Evolutionary conservation across 2,797 vertebrate genomes (phyloP).

Genomic region (Hydrophis major): DNA sequence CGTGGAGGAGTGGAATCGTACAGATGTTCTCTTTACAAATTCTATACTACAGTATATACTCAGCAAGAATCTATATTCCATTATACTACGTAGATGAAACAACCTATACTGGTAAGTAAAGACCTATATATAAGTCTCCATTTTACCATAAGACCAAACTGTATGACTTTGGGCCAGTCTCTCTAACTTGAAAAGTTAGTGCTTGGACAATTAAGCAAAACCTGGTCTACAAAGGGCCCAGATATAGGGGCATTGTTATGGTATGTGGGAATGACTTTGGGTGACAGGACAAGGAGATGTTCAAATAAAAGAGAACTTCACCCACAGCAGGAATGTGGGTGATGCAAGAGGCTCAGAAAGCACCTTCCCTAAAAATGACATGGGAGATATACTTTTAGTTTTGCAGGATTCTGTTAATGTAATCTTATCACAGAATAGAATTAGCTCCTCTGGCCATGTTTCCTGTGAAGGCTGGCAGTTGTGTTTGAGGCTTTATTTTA

Average conservation of each 20-base stretch:
- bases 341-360: not conserved
- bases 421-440: not conserved
- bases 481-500: not conserved
- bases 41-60: not conserved
- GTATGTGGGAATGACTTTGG: not conserved
- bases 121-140: not conserved
- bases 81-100: not conserved
- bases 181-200: not conserved
- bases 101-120: not conserved
- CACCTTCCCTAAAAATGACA: not conserved
- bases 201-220: not conserved
- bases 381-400: not conserved
- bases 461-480: not conserved
- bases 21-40: not conserved
- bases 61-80: not conserved
- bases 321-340: not conserved
- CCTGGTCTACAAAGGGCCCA: not conserved
- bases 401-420: not conserved
- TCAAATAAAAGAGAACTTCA: not conserved
- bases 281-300: not conserved
- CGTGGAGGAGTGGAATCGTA: too few species aligned
- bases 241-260: not conserved
- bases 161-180: not conserved
- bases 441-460: not conserved
- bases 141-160: not conserved